These are phyloP conservation scores for Bothrops jararaca DNA, from an alignment of 2,113 vertebrate species.

Conservation along the genomic window DNA sequence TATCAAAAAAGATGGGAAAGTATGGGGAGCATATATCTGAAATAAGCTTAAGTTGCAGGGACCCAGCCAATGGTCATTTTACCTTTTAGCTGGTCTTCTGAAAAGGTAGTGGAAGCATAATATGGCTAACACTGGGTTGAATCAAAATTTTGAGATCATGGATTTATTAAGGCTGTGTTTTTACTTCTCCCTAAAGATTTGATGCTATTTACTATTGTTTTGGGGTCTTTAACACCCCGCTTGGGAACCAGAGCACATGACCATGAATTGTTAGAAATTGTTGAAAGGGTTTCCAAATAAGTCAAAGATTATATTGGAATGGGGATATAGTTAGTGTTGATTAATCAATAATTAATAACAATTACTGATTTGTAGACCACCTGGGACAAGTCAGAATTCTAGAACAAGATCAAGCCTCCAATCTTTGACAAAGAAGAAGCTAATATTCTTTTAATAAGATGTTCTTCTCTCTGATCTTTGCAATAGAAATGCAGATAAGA, in stretches of 20 bases:
- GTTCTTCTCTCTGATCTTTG: neutral
- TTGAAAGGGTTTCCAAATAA: neutral
- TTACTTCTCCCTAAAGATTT: neutral
- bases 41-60: neutral
- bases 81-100: neutral
- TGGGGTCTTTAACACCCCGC: neutral
- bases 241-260: neutral
- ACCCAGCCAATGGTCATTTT: too few relatives aligned
- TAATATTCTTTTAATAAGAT: neutral
- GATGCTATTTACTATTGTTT: neutral
- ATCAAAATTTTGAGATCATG: neutral
- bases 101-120: neutral
- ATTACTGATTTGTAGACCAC: neutral
- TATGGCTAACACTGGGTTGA: neutral
- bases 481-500: neutral
- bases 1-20: neutral
- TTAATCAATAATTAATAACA: neutral
- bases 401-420: neutral
- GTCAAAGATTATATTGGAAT: neutral
- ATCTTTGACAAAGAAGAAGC: neutral
- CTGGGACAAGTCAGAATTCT: neutral
- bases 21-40: neutral
- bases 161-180: neutral
- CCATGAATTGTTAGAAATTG: neutral
- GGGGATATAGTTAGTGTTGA: neutral